Evolutionary conservation across 2,797 vertebrate species (phyloP).

Genomic region (Dicrostonyx torquatus): DNA sequence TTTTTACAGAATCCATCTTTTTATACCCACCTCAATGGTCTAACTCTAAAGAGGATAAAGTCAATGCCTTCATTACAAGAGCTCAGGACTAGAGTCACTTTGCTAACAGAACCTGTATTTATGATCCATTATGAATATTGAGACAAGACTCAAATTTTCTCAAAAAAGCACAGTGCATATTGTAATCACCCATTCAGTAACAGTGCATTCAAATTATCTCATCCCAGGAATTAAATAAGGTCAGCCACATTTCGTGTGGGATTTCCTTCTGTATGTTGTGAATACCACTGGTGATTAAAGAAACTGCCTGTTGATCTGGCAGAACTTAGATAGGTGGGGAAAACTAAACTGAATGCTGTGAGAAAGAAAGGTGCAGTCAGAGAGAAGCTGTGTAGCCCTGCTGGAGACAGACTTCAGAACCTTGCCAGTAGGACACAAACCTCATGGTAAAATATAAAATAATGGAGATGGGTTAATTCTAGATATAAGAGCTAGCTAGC

Average conservation of each 20-base stretch:
- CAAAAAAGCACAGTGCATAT: slow-evolving; percentile 97
- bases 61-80: slow-evolving; percentile 91
- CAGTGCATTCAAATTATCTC: slow-evolving; percentile 91
- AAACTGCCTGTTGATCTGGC: too few species aligned
- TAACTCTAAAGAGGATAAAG: slow-evolving; percentile 91
- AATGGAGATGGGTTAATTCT: too few species aligned
- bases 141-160: slow-evolving; percentile 93
- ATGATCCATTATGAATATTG: slow-evolving; percentile 96
- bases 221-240: slow-evolving; percentile 94
- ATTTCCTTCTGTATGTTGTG: too few species aligned
- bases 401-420: too few species aligned
- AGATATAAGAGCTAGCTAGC: too few species aligned
- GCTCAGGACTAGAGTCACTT: slow-evolving; percentile 90
- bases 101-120: slow-evolving; percentile 93
- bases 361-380: too few species aligned
- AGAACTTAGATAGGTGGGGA: too few species aligned
- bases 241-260: slow-evolving; percentile 91
- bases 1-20: slow-evolving; percentile 96
- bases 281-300: too few species aligned
- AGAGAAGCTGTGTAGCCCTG: too few species aligned
- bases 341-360: too few species aligned
- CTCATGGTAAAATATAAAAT: too few species aligned
- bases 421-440: too few species aligned
- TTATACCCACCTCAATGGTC: slow-evolving; percentile 92
- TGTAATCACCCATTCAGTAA: slow-evolving; percentile 92